Evolutionary conservation across 2,113 vertebrate genomes (phyloP), one percentile per base, ranked within the genome.

Genomic region (Hydropotes inermis): DNA sequence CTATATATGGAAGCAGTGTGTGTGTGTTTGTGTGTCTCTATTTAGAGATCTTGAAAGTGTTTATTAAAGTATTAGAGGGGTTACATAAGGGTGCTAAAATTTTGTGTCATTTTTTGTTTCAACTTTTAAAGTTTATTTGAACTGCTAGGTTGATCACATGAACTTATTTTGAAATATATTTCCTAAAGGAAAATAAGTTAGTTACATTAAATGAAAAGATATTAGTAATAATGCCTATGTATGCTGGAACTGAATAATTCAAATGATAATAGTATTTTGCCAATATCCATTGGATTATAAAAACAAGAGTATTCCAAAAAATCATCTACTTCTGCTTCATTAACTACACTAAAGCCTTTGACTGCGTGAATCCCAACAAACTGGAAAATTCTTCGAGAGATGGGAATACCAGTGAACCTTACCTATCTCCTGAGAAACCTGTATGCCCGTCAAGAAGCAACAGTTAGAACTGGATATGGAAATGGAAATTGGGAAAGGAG

Each of bases 111-210:
- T 4, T 43, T 79, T 88, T 79, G 45, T 54, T 92, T 93, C 2
- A n/a, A 84, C 36, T 91, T 87, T 30, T 91, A n/a, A 95, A 82
- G 87, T 84, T 74, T 74, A 95, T 43, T 96, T 85, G 4, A 64
- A 74, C 8, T 86, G 85, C n/a, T 70, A 97, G 14, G 47, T 85
- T 88, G 11, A 45, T 85, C 13, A 81, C 52, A 43, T 90, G 67
- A 57, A 58, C 64, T 92, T 78, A 36, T 27, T 52, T 82, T 45
- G 74, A 91, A 89, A 81, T 82, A 2, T 86, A 10, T 21, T 23
- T 1, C 16, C 13, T 83, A 89, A 55, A 85, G 47, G 13, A 91
- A 93, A 92, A 82, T 81, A 64, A 50, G 8, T 50, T 89, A 91
- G 91, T 79, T 12, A 52, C 58, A 52, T 28, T 88, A 89, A 67